Evolutionary conservation across 2,888 invertebrate species (phyloP).

Genomic region (Heteromurus nitidus): DNA sequence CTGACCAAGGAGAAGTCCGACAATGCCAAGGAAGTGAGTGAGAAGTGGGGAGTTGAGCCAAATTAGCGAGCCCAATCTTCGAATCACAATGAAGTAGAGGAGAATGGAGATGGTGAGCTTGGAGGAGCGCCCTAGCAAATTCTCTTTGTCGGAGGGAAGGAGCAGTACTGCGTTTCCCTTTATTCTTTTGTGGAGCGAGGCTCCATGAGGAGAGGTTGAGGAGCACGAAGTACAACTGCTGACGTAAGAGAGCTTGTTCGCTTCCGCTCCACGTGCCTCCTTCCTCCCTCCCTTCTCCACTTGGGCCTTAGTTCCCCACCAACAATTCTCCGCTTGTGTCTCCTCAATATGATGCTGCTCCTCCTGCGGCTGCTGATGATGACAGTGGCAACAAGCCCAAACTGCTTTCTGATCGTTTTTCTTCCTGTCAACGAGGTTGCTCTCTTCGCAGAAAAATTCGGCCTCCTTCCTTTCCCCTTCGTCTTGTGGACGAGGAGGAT

Average conservation of each 20-base stretch:
- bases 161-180: slow-evolving; percentile 3
- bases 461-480: neutral
- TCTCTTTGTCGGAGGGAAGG: slow-evolving; percentile 23
- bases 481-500: slow-evolving; percentile 2
- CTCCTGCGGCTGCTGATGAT: neutral
- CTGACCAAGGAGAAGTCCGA: slow-evolving; percentile 63
- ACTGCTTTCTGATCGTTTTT: neutral
- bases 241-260: slow-evolving; percentile 4
- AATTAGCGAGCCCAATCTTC: slow-evolving; percentile 43
- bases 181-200: neutral
- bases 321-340: neutral
- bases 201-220: neutral
- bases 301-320: too few relatives aligned
- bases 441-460: too few relatives aligned
- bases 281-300: neutral
- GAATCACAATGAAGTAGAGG: slow-evolving; percentile 58
- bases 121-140: slow-evolving; percentile 48
- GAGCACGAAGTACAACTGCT: neutral
- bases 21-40: slow-evolving; percentile 58
- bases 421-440: slow-evolving; percentile 5
- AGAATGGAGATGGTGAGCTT: slow-evolving; percentile 56
- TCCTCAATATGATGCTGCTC: too few relatives aligned
- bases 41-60: slow-evolving; percentile 6
- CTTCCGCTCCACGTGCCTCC: slow-evolving; percentile 22
- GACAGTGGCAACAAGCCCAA: neutral